Evolutionary conservation across 2,888 invertebrate genomes (phyloP), one percentile per base, ranked within the genome.

Genomic region (Phrixothrix hirtus): DNA sequence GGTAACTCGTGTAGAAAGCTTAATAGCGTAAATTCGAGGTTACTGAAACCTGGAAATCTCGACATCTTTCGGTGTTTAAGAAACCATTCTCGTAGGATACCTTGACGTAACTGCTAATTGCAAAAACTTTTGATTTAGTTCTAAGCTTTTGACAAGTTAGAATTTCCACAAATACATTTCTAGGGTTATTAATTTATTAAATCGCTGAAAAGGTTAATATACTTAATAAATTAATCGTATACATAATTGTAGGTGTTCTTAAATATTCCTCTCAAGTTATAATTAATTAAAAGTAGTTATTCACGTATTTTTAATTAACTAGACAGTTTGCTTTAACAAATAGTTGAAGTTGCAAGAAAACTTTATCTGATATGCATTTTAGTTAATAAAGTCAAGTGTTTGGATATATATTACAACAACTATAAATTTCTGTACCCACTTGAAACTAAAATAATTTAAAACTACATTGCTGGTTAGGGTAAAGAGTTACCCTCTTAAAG

Each of bases 401-500:
- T 15, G 13, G 46, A 46, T 36, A 45, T 45, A 36, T 45, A 45
- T 36, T 17, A 36, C 45, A 1, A n/a, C 26, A 10, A 29, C 38
- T 10, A 38, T 46, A 32, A 46, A 46, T 46, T 38, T 36, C 29
- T 6, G 14, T 15, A 21, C 37, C 30, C 17, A 34, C 29, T 9
- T 25, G 16, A 25, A 32, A 21, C 14, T 34, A 31, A 36, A 32
- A 46, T 38, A 37, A 46, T 37, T 46, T 46, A 46, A 46, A 30
- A n/a, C 9, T 26, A 17, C 11, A 16, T 10, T 17, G 13, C 34
- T 25, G 32, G 25, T 34, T 25, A 13, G 13, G 37, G 16, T 47
- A 35, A 48, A 48, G 48, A 37, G 41, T 36, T 48, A 34, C 35
- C 48, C 41, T 38, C 48, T 35, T 48, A 35, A 41, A 39, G 48